These are phyloP conservation scores for Alligator sinensis DNA, from an alignment of 2,113 vertebrate species.

Conservation along the genomic window DNA sequence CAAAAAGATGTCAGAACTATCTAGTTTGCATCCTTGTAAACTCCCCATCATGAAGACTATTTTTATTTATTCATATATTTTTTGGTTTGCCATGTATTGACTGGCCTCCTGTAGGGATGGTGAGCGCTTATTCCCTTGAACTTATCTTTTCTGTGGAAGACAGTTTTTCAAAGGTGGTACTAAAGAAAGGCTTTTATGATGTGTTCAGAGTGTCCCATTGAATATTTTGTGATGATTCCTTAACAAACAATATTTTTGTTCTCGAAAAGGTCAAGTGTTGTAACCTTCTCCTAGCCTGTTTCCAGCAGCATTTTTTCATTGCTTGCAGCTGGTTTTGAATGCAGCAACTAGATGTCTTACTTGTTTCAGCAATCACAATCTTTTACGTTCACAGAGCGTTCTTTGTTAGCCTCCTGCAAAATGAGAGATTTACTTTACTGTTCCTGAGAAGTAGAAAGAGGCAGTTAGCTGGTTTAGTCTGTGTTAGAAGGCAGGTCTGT, in stretches of 20 bases:
- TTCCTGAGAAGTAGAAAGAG: no score
- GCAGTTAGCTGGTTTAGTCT: no score
- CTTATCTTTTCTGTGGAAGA: background rate
- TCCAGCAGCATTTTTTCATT: background rate
- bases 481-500: no score
- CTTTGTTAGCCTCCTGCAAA: background rate
- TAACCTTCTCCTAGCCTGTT: background rate
- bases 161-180: background rate
- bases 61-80: background rate
- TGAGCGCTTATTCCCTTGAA: background rate
- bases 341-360: background rate
- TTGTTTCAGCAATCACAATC: background rate
- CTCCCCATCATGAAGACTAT: background rate
- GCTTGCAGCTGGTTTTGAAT: background rate
- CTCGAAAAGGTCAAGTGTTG: background rate
- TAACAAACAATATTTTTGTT: background rate
- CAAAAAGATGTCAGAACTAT: background rate
- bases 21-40: background rate
- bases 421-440: rapidly evolving
- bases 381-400: rapidly evolving
- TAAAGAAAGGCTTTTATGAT: background rate
- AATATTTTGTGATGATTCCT: background rate
- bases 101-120: background rate
- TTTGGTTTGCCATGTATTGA: background rate
- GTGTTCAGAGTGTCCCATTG: background rate